These are phyloP conservation scores for Cosmia pyralina DNA, from an alignment of 2,888 invertebrate species.

Conservation along the genomic window DNA sequence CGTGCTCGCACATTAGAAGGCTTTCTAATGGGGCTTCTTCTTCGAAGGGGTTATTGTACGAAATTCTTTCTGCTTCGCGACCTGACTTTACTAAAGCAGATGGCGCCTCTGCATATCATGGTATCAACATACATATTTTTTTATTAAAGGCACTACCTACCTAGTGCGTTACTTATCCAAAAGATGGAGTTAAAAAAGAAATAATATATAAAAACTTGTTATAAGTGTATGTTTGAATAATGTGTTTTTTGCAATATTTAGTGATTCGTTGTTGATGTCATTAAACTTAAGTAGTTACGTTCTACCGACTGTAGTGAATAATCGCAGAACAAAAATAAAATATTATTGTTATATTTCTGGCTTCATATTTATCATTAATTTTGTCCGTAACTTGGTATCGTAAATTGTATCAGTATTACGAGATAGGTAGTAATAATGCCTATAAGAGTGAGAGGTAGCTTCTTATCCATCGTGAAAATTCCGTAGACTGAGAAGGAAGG, in stretches of 20 bases:
- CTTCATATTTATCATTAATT: constrained; percentile 21
- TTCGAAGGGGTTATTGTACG: too few species aligned
- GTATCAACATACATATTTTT: background rate
- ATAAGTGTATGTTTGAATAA: constrained; percentile 31
- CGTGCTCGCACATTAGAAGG: too few species aligned
- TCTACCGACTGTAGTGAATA: constrained; percentile 35
- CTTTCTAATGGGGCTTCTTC: too few species aligned
- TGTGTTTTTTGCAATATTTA: constrained; percentile 36
- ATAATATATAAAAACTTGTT: constrained; percentile 21
- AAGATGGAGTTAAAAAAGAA: constrained; percentile 1
- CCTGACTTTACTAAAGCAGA: too few species aligned
- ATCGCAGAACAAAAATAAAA: constrained; percentile 39
- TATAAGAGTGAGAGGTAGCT: constrained; percentile 66
- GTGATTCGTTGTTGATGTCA: constrained; percentile 36
- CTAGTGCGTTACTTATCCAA: background rate
- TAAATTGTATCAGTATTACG: constrained; percentile 67
- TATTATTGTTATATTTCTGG: constrained; percentile 37
- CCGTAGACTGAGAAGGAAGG: constrained; percentile 71
- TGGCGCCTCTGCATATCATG: too few species aligned
- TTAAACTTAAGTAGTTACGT: constrained; percentile 31
- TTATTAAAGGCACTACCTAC: background rate
- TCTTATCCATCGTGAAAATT: constrained; percentile 65
- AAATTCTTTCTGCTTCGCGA: too few species aligned
- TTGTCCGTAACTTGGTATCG: constrained; percentile 28
- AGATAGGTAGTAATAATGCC: constrained; percentile 70